Evolutionary conservation across 2,797 vertebrate species (phyloP).

Genomic region (Picus viridis): DNA sequence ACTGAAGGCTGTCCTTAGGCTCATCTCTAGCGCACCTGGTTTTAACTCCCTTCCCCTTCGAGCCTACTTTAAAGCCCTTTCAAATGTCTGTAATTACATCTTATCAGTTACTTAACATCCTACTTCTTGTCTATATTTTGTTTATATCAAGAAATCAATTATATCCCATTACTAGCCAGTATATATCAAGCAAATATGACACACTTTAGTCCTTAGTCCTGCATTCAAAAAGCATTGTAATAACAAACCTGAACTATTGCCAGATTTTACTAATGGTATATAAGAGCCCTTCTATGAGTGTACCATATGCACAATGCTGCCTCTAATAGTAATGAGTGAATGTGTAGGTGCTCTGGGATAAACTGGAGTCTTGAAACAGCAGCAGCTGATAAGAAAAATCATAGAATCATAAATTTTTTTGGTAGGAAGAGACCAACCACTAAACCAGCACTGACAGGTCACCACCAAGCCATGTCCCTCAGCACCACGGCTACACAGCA

Average conservation of each 20-base stretch:
- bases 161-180: neutral
- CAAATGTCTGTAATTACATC: conserved; percentile 26
- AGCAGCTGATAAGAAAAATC: neutral
- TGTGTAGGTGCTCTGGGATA: neutral
- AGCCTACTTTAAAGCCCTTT: no score
- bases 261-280: conserved; percentile 3
- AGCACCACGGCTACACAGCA: neutral
- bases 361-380: neutral
- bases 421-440: neutral
- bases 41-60: no score
- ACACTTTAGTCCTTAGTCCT: neutral
- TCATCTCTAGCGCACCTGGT: no score
- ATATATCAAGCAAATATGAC: conserved; percentile 4
- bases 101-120: conserved; percentile 28
- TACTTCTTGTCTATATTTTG: conserved; percentile 12
- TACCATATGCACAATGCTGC: neutral
- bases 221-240: neutral
- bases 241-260: neutral
- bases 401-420: neutral
- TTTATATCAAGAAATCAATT: conserved; percentile 50
- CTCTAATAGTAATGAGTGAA: neutral
- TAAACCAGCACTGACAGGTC: neutral
- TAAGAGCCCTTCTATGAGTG: neutral
- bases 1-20: no score
- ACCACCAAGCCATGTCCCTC: neutral